These are phyloP conservation scores for Pogonus chalceus DNA, from an alignment of 1,140 invertebrate genomes.

Conservation along the genomic window DNA sequence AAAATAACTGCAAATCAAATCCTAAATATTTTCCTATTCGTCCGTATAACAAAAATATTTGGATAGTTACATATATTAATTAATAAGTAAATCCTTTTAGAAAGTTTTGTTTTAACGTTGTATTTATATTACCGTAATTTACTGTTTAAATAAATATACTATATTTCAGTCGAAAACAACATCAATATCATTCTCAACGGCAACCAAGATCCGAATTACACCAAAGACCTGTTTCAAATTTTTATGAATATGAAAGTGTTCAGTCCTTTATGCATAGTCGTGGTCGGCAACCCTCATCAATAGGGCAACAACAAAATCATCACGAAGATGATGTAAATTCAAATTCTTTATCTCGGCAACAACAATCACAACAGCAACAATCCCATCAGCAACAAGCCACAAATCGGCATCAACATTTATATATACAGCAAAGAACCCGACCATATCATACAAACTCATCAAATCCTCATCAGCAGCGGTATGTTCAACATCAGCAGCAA, in stretches of 20 bases:
- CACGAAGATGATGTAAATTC: constrained; percentile 27
- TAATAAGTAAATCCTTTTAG: too few relatives aligned
- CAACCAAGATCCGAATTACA: constrained; percentile 51
- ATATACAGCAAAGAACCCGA: too few relatives aligned
- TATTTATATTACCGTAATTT: too few relatives aligned
- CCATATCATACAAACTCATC: constrained; percentile 16
- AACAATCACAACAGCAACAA: constrained; percentile 20
- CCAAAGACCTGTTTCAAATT: constrained; percentile 63
- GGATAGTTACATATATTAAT: too few relatives aligned
- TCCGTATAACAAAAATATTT: too few relatives aligned
- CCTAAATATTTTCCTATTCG: too few relatives aligned
- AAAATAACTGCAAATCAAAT: too few relatives aligned
- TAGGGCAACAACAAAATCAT: constrained; percentile 16
- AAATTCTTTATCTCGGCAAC: constrained; percentile 20
- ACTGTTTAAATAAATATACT: too few relatives aligned
- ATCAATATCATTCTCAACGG: constrained; percentile 67
- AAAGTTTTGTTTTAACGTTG: background rate
- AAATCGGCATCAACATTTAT: constrained; percentile 21
- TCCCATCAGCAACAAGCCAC: constrained; percentile 18
- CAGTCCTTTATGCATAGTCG: constrained; percentile 41
- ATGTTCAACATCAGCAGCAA: constrained; percentile 27
- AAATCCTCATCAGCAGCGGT: constrained; percentile 14
- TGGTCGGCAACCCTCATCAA: constrained; percentile 24
- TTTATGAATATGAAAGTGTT: constrained; percentile 73
- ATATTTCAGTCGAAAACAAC: constrained; percentile 49